Evolutionary conservation across 2,888 invertebrate genomes (phyloP).

Genomic region (Caenorhabditis sp.): DNA sequence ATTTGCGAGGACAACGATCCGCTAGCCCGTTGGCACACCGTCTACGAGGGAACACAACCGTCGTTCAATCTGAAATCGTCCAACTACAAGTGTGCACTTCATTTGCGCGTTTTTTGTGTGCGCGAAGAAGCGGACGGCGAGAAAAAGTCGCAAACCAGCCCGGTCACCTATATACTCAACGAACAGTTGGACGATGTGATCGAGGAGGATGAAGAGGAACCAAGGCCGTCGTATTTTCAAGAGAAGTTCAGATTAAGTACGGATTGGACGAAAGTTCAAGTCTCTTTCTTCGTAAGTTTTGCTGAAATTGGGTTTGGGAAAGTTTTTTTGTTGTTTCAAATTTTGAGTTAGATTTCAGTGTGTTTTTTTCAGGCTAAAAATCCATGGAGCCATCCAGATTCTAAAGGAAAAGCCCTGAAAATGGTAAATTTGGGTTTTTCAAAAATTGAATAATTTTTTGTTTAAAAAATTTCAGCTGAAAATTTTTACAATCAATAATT

Average conservation of each 20-base stretch:
- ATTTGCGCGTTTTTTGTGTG: constrained; percentile 33
- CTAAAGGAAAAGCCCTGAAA: no score
- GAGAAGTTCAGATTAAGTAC: not conserved
- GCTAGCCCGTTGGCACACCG: constrained; percentile 51
- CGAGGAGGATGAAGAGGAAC: not conserved
- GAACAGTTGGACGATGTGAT: constrained; percentile 6
- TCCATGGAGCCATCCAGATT: no score
- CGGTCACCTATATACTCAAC: constrained; percentile 40
- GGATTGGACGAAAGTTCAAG: not conserved
- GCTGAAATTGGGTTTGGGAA: no score
- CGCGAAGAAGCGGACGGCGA: constrained; percentile 20
- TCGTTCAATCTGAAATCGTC: constrained; percentile 77
- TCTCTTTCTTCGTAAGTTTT: not conserved
- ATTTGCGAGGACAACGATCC: constrained; percentile 16
- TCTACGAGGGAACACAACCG: constrained; percentile 73
- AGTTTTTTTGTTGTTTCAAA: no score
- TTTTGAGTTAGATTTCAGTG: no score
- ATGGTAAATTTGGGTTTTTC: no score
- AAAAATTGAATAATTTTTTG: no score
- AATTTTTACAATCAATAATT: no score
- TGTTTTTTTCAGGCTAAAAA: no score
- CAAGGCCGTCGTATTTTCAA: not conserved
- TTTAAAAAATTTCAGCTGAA: no score
- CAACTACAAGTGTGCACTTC: constrained; percentile 66
- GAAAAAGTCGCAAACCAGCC: constrained; percentile 33